These are phyloP conservation scores for Agrilus biguttatus DNA, from an alignment of 2,888 invertebrate genomes.

Conservation along the genomic window DNA sequence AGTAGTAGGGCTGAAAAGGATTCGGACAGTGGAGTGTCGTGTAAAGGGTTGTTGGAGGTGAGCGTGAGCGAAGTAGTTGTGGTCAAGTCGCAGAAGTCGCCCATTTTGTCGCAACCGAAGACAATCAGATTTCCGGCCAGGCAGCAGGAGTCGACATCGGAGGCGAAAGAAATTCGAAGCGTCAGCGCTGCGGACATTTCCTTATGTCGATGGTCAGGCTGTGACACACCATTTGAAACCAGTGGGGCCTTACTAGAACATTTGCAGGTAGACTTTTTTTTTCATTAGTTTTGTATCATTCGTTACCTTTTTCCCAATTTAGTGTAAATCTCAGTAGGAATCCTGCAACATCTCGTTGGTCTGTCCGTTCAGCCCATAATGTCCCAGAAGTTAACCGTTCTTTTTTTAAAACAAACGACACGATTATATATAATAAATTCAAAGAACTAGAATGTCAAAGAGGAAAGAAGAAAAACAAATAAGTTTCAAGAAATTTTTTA, in stretches of 20 bases:
- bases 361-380: too few relatives aligned
- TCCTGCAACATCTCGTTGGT: too few relatives aligned
- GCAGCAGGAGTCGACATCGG: conserved; percentile 26
- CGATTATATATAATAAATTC: too few relatives aligned
- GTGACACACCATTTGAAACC: conserved; percentile 62
- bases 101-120: conserved; percentile 67
- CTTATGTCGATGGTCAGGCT: conserved; percentile 71
- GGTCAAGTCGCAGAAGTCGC: conserved; percentile 43
- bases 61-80: conserved; percentile 19
- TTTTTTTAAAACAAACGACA: too few relatives aligned
- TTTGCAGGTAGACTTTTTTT: conserved; percentile 49
- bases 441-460: too few relatives aligned
- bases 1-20: conserved; percentile 7
- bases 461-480: too few relatives aligned
- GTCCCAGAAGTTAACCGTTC: too few relatives aligned
- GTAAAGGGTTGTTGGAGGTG: conserved; percentile 21
- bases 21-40: conserved; percentile 27
- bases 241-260: conserved; percentile 74
- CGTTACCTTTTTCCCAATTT: neutral
- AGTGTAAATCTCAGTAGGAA: neutral
- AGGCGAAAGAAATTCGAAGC: conserved; percentile 22
- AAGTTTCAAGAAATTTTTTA: too few relatives aligned
- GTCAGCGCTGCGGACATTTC: conserved; percentile 23
- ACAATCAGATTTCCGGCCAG: conserved; percentile 66
- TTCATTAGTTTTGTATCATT: too few relatives aligned